Conservation (phyloP, 2,888 invertebrate species). For the Sphaeridia pumilis region DNA sequence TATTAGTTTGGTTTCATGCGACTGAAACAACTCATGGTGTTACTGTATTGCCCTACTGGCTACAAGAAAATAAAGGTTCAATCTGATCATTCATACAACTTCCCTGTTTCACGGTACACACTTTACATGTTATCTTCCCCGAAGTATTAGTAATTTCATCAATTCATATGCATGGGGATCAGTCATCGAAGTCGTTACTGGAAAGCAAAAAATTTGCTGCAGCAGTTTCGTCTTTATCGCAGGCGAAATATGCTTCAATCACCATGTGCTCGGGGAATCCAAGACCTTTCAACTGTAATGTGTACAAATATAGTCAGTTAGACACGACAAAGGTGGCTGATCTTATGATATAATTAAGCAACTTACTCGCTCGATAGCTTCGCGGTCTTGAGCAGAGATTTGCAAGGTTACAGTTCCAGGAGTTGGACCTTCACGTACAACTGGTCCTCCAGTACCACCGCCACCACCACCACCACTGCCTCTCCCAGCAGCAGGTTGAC, state of each 20-base stretch:
- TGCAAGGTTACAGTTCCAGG: constrained; percentile 48
- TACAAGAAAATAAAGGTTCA: too few species aligned
- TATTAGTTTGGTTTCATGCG: too few species aligned
- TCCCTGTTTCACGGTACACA: too few species aligned
- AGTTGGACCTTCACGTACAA: constrained; percentile 36
- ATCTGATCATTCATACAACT: too few species aligned
- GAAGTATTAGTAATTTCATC: too few species aligned
- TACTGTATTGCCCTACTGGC: too few species aligned
- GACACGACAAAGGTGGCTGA: too few species aligned
- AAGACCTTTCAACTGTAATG: constrained; percentile 85
- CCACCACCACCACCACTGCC: constrained; percentile 39
- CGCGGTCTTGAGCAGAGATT: constrained; percentile 85
- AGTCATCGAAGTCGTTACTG: constrained; percentile 18
- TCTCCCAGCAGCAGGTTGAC: constrained; percentile 32
- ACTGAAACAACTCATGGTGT: too few species aligned
- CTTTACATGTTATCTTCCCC: too few species aligned
- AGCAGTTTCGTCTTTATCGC: constrained; percentile 97
- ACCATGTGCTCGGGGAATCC: constrained; percentile 96
- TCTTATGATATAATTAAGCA: not conserved
- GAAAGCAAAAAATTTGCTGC: constrained; percentile 89
- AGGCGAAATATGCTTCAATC: constrained; percentile 97
- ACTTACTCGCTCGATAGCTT: constrained; percentile 80
- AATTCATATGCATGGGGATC: too few species aligned
- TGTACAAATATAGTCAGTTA: too few species aligned
- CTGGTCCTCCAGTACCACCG: constrained; percentile 36